Conservation (phyloP, 2,113 vertebrate species). For the Brachyhypopomus occidentalis region DNA sequence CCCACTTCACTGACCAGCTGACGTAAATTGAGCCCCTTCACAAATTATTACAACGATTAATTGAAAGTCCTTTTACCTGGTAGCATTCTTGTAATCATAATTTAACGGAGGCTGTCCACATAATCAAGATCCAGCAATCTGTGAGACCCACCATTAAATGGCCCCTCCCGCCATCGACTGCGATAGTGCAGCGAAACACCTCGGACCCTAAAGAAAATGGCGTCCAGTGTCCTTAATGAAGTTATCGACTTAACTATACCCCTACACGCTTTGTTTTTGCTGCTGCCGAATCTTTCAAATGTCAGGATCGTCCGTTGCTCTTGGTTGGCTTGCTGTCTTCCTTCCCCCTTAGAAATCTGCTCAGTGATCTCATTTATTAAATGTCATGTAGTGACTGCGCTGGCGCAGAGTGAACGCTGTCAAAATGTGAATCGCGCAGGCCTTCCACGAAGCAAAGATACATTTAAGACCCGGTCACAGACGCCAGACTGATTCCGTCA, state of each 20-base stretch:
- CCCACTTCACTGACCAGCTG: neutral
- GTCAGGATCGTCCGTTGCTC: constrained; percentile 46
- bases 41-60: neutral
- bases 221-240: constrained; percentile 41
- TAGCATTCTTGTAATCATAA: neutral
- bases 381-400: constrained; percentile 66
- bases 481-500: constrained; percentile 52
- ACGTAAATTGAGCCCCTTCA: neutral
- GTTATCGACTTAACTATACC: constrained; percentile 32
- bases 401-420: constrained; percentile 58
- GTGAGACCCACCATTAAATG: neutral
- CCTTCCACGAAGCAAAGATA: constrained; percentile 44
- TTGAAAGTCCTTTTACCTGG: neutral
- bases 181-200: constrained; percentile 6
- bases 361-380: constrained; percentile 66
- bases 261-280: constrained; percentile 46
- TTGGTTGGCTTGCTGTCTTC: constrained; percentile 47
- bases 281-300: constrained; percentile 50
- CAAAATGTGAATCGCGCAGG: constrained; percentile 38
- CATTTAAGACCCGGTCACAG: constrained; percentile 45
- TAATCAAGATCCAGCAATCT: constrained; percentile 14
- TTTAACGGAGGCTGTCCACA: constrained; percentile 22
- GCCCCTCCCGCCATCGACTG: neutral
- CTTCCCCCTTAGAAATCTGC: constrained; percentile 53
- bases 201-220: constrained; percentile 4